Evolutionary conservation across 1,140 invertebrate genomes (phyloP).

Genomic region (Gryllus bimaculatus): DNA sequence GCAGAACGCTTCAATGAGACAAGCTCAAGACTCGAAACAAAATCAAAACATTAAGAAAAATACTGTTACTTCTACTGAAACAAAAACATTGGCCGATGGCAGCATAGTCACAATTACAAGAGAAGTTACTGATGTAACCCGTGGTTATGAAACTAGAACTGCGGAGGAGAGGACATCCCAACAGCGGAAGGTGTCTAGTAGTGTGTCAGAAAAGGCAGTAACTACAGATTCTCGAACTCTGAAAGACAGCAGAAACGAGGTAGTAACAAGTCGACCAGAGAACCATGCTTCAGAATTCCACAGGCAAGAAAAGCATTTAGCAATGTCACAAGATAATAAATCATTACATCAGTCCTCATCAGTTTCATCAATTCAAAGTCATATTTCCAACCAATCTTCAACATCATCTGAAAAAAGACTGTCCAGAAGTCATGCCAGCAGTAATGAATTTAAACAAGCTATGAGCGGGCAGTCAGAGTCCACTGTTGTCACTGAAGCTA

Average conservation of each 20-base stretch:
- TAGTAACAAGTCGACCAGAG: background rate
- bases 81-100: conserved; percentile 42
- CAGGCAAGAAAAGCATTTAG: background rate
- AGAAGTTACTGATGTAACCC: background rate
- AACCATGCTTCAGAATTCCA: background rate
- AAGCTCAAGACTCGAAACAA: conserved; percentile 21
- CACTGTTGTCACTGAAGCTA: background rate
- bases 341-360: background rate
- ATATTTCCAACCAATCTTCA: background rate
- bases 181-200: background rate
- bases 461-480: conserved; percentile 12
- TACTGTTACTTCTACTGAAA: conserved; percentile 31
- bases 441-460: conserved; percentile 17
- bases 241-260: background rate
- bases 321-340: background rate
- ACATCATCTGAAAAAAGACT: conserved; percentile 3
- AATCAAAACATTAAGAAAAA: conserved; percentile 27
- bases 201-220: background rate
- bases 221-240: background rate
- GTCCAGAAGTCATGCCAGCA: conserved; percentile 12
- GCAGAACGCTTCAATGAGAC: conserved; percentile 8
- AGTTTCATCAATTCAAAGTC: background rate
- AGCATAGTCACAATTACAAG: conserved; percentile 39
- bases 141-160: background rate
- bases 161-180: background rate